A percentile compares a stretch with the other conserved stretches of the same genome.
Evolutionary conservation across 2,113 vertebrate species (phyloP).

Genomic region (Lynx canadensis): DNA sequence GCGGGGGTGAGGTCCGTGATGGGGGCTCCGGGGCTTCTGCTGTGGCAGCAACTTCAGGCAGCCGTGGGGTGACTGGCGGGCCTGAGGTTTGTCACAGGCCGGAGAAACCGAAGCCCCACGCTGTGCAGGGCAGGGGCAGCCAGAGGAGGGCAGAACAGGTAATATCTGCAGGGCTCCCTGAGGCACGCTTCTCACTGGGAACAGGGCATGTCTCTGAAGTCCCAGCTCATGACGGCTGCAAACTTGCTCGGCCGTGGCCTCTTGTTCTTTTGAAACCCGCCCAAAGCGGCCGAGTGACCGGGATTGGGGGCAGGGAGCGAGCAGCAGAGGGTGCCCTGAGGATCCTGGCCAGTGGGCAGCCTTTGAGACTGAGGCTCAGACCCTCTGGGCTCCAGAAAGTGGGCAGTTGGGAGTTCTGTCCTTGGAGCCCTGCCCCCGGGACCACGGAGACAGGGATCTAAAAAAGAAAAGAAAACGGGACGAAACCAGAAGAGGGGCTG

Average conservation of each 20-base stretch:
- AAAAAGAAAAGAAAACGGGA: not conserved
- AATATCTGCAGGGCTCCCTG: not conserved
- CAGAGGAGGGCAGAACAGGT: slow-evolving; percentile 46
- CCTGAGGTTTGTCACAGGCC: not conserved
- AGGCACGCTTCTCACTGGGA: not conserved
- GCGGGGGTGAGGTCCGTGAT: not conserved
- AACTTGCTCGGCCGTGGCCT: slow-evolving; percentile 22
- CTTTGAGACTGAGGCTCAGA: not conserved
- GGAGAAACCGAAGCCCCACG: not conserved
- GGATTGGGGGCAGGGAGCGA: not conserved
- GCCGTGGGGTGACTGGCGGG: not conserved
- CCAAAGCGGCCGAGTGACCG: not conserved
- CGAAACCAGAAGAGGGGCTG: not conserved
- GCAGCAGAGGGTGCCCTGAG: not conserved
- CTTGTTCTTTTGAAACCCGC: slow-evolving; percentile 39
- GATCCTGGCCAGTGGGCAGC: not conserved
- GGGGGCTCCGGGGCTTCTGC: not conserved
- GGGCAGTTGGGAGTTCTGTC: not conserved
- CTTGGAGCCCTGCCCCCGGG: not conserved
- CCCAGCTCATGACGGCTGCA: slow-evolving; percentile 5
- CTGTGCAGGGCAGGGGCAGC: not conserved
- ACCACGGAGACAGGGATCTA: not conserved
- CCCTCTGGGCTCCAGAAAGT: not conserved
- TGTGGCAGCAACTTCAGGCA: too few relatives aligned
- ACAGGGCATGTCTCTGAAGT: not conserved